Evolutionary conservation across 1,140 invertebrate genomes (phyloP).

Genomic region (Aphaenogaster floridana): DNA sequence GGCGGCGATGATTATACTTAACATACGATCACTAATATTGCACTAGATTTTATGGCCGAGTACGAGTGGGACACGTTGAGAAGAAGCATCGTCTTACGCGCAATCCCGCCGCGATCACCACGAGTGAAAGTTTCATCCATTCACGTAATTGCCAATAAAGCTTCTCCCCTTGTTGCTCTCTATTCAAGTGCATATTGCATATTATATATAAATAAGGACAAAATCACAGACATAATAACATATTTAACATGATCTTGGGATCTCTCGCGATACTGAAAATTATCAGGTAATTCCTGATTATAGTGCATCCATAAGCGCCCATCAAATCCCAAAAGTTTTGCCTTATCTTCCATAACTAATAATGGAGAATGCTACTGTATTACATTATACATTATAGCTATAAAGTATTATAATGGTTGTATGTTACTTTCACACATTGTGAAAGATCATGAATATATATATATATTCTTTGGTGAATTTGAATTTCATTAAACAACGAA

Average conservation of each 20-base stretch:
- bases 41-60: constrained; percentile 61
- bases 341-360: constrained; percentile 39
- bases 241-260: constrained; percentile 39
- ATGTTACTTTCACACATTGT: constrained; percentile 23
- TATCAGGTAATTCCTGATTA: constrained; percentile 17
- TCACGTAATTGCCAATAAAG: constrained; percentile 18
- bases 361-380: constrained; percentile 9
- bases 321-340: constrained; percentile 29
- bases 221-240: constrained; percentile 57
- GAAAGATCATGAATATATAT: constrained; percentile 9
- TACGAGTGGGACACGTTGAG: constrained; percentile 36
- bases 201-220: constrained; percentile 48
- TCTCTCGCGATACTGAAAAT: neutral
- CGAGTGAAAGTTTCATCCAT: constrained; percentile 22
- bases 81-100: constrained; percentile 31
- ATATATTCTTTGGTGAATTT: constrained; percentile 50
- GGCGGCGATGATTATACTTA: constrained; percentile 22
- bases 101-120: neutral
- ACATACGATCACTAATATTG: constrained; percentile 58
- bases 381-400: constrained; percentile 15
- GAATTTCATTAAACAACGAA: constrained; percentile 19
- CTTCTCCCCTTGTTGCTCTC: constrained; percentile 34
- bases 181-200: constrained; percentile 33
- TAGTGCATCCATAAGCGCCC: neutral
- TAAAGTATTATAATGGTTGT: constrained; percentile 36